phyloP scores from a whole-genome alignment of 2,888 invertebrate species.

The Homarus gammarus region DNA sequence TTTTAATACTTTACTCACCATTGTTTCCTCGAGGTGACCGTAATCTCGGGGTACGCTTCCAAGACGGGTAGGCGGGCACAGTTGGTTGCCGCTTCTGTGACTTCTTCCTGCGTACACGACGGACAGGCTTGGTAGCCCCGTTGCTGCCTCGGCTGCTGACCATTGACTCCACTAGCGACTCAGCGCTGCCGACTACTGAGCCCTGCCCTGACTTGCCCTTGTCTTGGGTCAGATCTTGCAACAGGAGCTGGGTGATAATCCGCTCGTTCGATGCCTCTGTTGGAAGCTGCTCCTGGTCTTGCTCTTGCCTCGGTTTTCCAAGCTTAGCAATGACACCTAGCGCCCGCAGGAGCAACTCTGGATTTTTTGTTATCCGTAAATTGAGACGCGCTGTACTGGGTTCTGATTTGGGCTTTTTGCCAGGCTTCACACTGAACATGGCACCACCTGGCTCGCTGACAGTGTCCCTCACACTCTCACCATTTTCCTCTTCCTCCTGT shows the following conservation, averaged over 20 bases:
- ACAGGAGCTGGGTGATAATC: constrained; percentile 49
- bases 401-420: constrained; percentile 67
- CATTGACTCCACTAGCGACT: constrained; percentile 66
- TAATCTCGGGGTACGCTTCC: constrained; percentile 60
- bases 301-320: constrained; percentile 33
- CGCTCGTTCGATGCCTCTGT: constrained; percentile 35
- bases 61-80: constrained; percentile 72
- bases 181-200: constrained; percentile 47
- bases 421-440: constrained; percentile 56
- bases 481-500: constrained; percentile 18
- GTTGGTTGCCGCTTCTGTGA: constrained; percentile 67
- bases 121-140: constrained; percentile 35
- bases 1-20: constrained; percentile 35
- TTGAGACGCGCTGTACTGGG: constrained; percentile 63
- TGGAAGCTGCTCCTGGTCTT: constrained; percentile 7
- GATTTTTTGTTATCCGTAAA: constrained; percentile 50
- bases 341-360: constrained; percentile 57
- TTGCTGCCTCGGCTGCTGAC: constrained; percentile 71
- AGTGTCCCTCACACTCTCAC: constrained; percentile 57
- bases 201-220: constrained; percentile 10
- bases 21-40: constrained; percentile 54
- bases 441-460: constrained; percentile 73
- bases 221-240: constrained; percentile 33
- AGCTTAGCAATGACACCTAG: constrained; percentile 50
- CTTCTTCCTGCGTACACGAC: constrained; percentile 66